A percentile compares a stretch with the other conserved stretches of the same genome.
Conservation (phyloP, 1,140 invertebrate genomes). For the Asobara japonica region DNA sequence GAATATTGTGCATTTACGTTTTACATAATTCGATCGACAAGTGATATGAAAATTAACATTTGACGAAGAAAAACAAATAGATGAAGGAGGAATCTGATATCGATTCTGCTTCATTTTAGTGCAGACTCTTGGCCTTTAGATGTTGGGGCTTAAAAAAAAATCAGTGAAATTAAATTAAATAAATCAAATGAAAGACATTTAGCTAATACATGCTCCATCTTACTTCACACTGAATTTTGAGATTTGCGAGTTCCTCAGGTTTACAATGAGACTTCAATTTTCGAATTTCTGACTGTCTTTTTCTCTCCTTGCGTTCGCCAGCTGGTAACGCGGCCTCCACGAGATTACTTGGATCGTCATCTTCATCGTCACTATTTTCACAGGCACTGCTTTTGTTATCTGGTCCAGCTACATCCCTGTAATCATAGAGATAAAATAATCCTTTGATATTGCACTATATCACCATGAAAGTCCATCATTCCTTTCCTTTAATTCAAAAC, state of each 20-base stretch:
- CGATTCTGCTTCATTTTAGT: too few species aligned
- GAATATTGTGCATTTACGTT: too few species aligned
- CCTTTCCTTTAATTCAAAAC: too few species aligned
- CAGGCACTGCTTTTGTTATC: constrained; percentile 59
- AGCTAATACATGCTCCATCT: constrained; percentile 31
- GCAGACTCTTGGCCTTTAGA: too few species aligned
- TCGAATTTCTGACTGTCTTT: constrained; percentile 71
- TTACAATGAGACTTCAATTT: constrained; percentile 84
- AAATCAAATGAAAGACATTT: too few species aligned
- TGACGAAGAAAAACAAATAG: too few species aligned
- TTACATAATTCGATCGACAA: too few species aligned
- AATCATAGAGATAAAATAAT: background rate
- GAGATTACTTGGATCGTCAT: constrained; percentile 69
- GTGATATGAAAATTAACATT: too few species aligned
- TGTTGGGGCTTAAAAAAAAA: too few species aligned
- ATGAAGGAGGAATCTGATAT: too few species aligned
- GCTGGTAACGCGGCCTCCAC: constrained; percentile 76
- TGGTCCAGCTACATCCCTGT: constrained; percentile 36
- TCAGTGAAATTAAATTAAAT: too few species aligned
- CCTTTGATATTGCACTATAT: constrained; percentile 42
- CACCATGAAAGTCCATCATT: too few species aligned
- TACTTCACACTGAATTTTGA: constrained; percentile 77
- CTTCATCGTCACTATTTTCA: constrained; percentile 47
- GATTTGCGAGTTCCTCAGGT: constrained; percentile 79
- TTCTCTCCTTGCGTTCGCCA: constrained; percentile 71